phyloP scores from a whole-genome alignment of 2,888 invertebrate genomes.

The Ligdia adustata region DNA sequence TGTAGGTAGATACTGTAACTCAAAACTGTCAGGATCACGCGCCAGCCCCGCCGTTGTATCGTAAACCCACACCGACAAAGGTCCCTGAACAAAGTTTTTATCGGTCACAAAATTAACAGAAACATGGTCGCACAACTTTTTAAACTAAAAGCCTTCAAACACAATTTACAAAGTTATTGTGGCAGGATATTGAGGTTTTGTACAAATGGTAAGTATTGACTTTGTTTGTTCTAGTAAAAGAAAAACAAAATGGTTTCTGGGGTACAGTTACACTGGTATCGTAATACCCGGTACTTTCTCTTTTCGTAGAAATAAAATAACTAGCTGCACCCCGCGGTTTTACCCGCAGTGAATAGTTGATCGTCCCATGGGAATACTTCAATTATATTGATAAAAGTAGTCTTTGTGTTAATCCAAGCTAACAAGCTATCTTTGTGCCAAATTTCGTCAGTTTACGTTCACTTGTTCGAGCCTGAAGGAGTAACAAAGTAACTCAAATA shows the following conservation, averaged over 20 bases:
- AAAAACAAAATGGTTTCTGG: not conserved
- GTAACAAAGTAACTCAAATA: too few relatives aligned
- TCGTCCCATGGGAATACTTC: too few relatives aligned
- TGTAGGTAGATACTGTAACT: conserved; percentile 44
- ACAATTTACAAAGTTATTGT: conserved; percentile 24
- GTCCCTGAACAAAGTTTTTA: conserved; percentile 34
- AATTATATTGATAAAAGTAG: too few relatives aligned
- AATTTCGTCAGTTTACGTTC: too few relatives aligned
- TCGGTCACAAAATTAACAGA: conserved; percentile 34
- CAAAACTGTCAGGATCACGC: conserved; percentile 49
- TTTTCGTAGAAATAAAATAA: too few relatives aligned
- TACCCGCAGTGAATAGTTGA: too few relatives aligned
- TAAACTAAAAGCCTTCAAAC: conserved; percentile 26
- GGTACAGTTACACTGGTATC: too few relatives aligned
- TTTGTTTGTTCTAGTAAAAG: not conserved
- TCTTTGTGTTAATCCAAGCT: too few relatives aligned
- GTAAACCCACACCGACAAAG: conserved; percentile 35
- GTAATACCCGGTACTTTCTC: too few relatives aligned
- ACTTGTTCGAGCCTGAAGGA: too few relatives aligned
- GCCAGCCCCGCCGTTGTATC: conserved; percentile 34
- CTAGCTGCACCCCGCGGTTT: too few relatives aligned
- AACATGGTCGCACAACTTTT: conserved; percentile 29
- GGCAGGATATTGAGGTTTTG: conserved; percentile 6
- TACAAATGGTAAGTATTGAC: not conserved
- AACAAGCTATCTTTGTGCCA: too few relatives aligned